These are phyloP conservation scores for Tiphia femorata DNA, from an alignment of 2,888 invertebrate species.

Conservation along the genomic window DNA sequence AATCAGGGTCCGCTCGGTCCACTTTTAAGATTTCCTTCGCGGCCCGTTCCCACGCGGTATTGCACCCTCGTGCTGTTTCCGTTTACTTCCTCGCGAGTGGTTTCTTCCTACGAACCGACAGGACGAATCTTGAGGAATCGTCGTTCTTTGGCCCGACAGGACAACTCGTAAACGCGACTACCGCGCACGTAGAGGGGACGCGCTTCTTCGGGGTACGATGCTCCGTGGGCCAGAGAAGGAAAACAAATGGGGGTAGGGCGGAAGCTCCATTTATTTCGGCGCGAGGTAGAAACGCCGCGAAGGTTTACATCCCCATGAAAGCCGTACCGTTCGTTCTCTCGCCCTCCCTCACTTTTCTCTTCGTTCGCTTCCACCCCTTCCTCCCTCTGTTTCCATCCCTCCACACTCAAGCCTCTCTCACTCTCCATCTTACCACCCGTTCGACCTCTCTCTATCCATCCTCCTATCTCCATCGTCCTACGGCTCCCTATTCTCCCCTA, in stretches of 20 bases:
- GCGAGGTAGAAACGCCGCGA: slow-evolving; percentile 40
- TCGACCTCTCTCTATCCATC: background rate
- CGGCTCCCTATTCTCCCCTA: background rate
- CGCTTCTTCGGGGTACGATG: background rate
- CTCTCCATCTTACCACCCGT: background rate
- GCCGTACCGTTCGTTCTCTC: slow-evolving; percentile 32
- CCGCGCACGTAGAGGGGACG: slow-evolving; percentile 2
- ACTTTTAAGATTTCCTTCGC: too few species aligned
- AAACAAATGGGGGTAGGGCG: slow-evolving; percentile 43
- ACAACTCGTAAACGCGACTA: slow-evolving; percentile 18
- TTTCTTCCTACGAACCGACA: slow-evolving; percentile 1
- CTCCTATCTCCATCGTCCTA: background rate
- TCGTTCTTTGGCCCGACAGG: slow-evolving; percentile 4
- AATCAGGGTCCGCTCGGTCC: too few species aligned
- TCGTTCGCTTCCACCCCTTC: slow-evolving; percentile 6
- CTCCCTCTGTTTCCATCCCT: background rate
- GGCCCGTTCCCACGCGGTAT: too few species aligned
- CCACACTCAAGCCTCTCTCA: too few species aligned
- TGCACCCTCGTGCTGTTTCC: background rate
- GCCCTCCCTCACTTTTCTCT: background rate
- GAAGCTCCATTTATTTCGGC: slow-evolving; percentile 47
- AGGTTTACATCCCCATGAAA: slow-evolving; percentile 48
- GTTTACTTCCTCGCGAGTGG: background rate
- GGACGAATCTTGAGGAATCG: slow-evolving; percentile 3
- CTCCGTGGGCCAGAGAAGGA: slow-evolving; percentile 8